A percentile compares a stretch with the other conserved stretches of the same genome.
Conservation (phyloP, 2,797 vertebrate genomes). For the Gastrophryne carolinensis region DNA sequence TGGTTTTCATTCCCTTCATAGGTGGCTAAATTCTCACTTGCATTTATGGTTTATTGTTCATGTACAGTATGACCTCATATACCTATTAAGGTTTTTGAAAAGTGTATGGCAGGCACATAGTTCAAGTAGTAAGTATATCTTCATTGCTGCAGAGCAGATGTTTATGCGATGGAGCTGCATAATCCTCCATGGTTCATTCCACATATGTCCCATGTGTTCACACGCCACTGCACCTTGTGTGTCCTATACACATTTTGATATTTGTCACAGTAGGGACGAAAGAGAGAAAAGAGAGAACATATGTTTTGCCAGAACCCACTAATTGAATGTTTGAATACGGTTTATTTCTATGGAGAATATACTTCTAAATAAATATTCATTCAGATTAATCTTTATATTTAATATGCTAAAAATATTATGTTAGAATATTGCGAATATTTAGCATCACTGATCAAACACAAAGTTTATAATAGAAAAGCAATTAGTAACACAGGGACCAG, state of each 20-base stretch:
- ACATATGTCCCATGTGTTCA: slow-evolving; percentile 1
- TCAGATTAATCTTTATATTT: neutral
- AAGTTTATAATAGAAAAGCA: no score
- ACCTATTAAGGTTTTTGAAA: neutral
- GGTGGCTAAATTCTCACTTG: no score
- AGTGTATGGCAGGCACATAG: neutral
- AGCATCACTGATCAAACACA: no score
- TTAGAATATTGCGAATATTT: no score
- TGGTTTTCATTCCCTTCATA: no score
- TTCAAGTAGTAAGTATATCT: neutral
- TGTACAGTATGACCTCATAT: neutral
- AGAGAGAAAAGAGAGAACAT: slow-evolving; percentile 6
- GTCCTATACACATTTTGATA: slow-evolving; percentile 14
- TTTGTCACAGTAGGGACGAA: slow-evolving; percentile 24
- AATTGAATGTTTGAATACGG: neutral
- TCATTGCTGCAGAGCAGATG: slow-evolving; percentile 22
- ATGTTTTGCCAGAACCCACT: slow-evolving; percentile 2
- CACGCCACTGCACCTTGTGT: neutral
- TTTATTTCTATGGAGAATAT: neutral
- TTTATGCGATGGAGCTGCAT: neutral
- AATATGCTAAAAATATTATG: no score
- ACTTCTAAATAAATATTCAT: neutral
- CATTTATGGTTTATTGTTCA: no score
- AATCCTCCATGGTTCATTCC: slow-evolving; percentile 23
- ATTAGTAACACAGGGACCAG: no score